Evolutionary conservation across 1,140 invertebrate genomes (phyloP).

Genomic region (Dendrolimus kikuchii): DNA sequence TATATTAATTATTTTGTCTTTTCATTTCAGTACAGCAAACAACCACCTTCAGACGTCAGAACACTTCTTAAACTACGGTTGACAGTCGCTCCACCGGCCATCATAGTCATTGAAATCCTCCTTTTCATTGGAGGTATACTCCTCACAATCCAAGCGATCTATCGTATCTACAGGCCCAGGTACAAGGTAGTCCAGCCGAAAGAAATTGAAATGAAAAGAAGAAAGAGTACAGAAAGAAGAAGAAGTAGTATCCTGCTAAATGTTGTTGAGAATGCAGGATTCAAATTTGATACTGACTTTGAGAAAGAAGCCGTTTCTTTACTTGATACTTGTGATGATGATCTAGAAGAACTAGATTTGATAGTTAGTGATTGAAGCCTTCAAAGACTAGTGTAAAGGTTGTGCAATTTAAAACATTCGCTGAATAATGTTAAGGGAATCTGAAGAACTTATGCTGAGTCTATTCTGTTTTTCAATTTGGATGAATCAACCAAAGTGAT

Average conservation of each 20-base stretch:
- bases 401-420: conserved; percentile 6
- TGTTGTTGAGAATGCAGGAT: conserved; percentile 32
- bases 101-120: conserved; percentile 34
- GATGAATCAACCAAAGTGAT: too few relatives aligned
- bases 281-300: conserved; percentile 30
- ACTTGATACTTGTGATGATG: conserved; percentile 38
- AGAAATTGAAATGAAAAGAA: conserved; percentile 13
- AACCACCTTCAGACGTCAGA: conserved; percentile 36
- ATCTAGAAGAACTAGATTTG: conserved; percentile 28
- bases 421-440: conserved; percentile 8
- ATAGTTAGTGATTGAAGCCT: conserved; percentile 16
- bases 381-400: conserved; percentile 3
- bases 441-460: too few relatives aligned
- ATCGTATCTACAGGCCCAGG: conserved; percentile 37
- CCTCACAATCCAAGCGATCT: conserved; percentile 31
- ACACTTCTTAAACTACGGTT: conserved; percentile 36
- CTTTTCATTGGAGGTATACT: conserved; percentile 37
- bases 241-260: conserved; percentile 26
- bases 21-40: conserved; percentile 39
- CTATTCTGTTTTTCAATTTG: too few relatives aligned
- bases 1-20: conserved; percentile 1
- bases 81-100: conserved; percentile 37
- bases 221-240: conserved; percentile 24
- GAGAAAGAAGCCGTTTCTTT: conserved; percentile 49
- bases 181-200: conserved; percentile 35